Conservation (phyloP, 1,140 invertebrate genomes). For the Lordiphosa mommai region DNA sequence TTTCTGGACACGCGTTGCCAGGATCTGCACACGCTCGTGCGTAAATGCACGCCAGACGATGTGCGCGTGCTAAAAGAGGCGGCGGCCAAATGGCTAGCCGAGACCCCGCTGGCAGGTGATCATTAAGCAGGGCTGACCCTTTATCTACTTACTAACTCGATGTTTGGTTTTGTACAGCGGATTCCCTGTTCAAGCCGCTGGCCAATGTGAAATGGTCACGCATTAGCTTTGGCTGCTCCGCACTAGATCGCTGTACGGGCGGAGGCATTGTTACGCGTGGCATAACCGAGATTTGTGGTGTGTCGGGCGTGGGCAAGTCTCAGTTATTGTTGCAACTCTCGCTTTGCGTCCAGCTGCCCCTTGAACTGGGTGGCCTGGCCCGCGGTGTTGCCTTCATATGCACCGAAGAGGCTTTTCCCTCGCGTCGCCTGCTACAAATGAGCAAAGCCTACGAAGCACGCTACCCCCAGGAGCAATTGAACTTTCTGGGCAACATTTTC, state of each 20-base stretch:
- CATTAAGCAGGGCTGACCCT: neutral
- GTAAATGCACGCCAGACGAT: constrained; percentile 58
- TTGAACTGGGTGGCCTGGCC: constrained; percentile 57
- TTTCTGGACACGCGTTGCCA: constrained; percentile 48
- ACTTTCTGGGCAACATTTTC: constrained; percentile 66
- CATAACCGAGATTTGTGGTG: constrained; percentile 91
- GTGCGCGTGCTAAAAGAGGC: constrained; percentile 64
- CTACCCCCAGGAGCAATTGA: constrained; percentile 49
- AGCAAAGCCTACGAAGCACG: constrained; percentile 52
- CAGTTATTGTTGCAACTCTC: constrained; percentile 90
- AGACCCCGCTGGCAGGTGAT: constrained; percentile 40
- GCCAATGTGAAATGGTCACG: constrained; percentile 65
- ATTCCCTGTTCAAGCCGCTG: constrained; percentile 50
- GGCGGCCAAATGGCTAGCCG: constrained; percentile 64
- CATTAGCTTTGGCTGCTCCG: constrained; percentile 83
- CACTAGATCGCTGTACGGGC: constrained; percentile 83
- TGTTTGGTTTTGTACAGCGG: constrained; percentile 18
- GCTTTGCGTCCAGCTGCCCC: constrained; percentile 73
- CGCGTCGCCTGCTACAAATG: constrained; percentile 83
- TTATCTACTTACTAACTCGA: neutral
- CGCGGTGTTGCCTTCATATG: constrained; percentile 87
- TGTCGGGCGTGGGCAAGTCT: constrained; percentile 91
- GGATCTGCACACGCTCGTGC: constrained; percentile 32
- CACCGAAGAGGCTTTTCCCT: constrained; percentile 88
- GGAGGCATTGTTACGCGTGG: constrained; percentile 88